Base-by-base conservation (phyloP, 1,140 invertebrate genomes). In the Hetaerina americana region DNA sequence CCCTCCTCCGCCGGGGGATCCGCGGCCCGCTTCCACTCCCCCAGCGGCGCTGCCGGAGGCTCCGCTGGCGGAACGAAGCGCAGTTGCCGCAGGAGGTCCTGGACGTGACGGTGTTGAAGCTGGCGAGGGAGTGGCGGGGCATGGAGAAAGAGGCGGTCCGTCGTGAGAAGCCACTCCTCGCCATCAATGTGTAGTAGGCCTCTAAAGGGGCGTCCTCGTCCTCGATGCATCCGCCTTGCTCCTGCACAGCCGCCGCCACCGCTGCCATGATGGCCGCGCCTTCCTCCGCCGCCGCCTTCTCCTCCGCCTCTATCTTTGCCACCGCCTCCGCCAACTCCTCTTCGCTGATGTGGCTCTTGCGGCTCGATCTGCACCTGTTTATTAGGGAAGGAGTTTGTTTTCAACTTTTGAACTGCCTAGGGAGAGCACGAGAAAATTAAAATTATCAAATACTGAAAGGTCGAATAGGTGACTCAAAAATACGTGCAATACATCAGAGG, bases 341-440 rank as follows among this genome's bases (percentile, higher is more conserved):
- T 12, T 68, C 26, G 67, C 67, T 72, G 31, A 69, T 28, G 3
- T 73, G 69, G 66, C 76, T 75, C 8, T 28, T 57, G 2, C 40
- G 2, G 40, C 40, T 57, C 15, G 40, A 57, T 10, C 10, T 57
- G 40, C 40, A 57, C 22, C 40, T 57, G 40, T n/a, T n/a, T n/a
- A n/a, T n/a, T n/a, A n/a, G n/a, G n/a, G n/a, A n/a, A n/a, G n/a
- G n/a, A n/a, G n/a, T n/a, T n/a, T n/a, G n/a, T n/a, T n/a, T n/a
- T n/a, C n/a, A n/a, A n/a, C n/a, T n/a, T n/a, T n/a, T n/a, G n/a
- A n/a, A n/a, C n/a, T n/a, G n/a, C n/a, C n/a, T n/a, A n/a, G n/a
- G n/a, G n/a, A n/a, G n/a, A n/a, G n/a, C n/a, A n/a, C n/a, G n/a
- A n/a, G n/a, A n/a, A n/a, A n/a, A n/a, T n/a, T n/a, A n/a, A n/a